Base-by-base conservation (phyloP, 2,797 vertebrate genomes). In the Typhlichthys subterraneus region DNA sequence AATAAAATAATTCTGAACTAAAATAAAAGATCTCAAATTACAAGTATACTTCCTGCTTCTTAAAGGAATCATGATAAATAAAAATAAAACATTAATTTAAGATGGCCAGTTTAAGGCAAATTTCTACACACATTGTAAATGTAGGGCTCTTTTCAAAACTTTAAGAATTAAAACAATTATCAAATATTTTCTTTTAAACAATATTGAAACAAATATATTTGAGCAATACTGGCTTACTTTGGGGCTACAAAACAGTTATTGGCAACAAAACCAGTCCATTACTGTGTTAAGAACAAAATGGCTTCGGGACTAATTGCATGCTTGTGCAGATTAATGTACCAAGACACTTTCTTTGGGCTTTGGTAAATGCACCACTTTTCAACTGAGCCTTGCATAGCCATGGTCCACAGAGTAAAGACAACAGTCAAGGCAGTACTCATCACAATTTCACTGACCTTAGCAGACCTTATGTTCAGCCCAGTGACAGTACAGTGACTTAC, bases 331-430 rank as follows among this genome's bases (percentile, higher is more conserved):
- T 55, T 51, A 2, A 33, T 47, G 14, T 29, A 10, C 38, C 46
- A 67, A 17, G 13, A 59, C 47, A 63, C 23, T 72, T 57, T 66
- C 45, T 70, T 45, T 57, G 38, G 53, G 64, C 55, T 57, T 63
- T 61, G 46, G 60, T 74, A 53, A 65, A 69, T 47, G 38, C 33
- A 48, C 29, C 55, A 65, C 60, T 61, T 53, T 3, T 23, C 50
- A 19, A 61, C 66, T n/a, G 63, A 62, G 50, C 57, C 23, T 49
- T 65, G 75, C 72, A 60, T 12, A 59, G 51, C 72, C 63, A 55
- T 73, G 77, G 73, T 79, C 79, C 77, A 45, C 57, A 53, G 47
- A 69, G 61, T 75, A 65, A 60, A 58, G 50, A 31, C 5, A 17
- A 31, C 47, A 17, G 67, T 79, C 65, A 63, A 33, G 45, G 59